Conservation (phyloP, 2,888 invertebrate species). For the Eupithecia centaureata region DNA sequence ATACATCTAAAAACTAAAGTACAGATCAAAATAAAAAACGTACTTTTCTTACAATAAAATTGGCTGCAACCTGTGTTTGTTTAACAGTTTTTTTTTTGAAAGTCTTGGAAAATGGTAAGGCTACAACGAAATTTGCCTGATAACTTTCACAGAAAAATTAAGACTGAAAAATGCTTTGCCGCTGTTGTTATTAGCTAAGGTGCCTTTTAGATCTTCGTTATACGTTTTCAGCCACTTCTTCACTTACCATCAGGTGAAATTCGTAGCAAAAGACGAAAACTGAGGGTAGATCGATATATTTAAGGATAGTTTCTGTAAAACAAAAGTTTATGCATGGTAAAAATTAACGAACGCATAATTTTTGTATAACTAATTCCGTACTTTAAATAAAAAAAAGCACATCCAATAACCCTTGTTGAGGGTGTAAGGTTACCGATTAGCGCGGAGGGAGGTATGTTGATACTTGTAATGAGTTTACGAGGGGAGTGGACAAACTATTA, state of each 20-base stretch:
- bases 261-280: too few species aligned
- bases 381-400: neutral
- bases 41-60: neutral
- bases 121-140: neutral
- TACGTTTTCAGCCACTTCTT: too few species aligned
- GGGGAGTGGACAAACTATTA: conserved; percentile 27
- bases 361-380: neutral
- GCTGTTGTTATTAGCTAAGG: neutral
- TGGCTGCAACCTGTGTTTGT: neutral
- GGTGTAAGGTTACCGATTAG: conserved; percentile 30
- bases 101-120: neutral
- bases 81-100: neutral
- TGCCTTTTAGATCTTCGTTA: too few species aligned
- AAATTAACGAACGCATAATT: too few species aligned
- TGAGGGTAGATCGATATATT: too few species aligned
- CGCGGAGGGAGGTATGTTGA: conserved; percentile 34
- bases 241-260: too few species aligned
- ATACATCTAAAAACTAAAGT: neutral
- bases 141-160: neutral
- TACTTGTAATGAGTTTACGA: conserved; percentile 39
- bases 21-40: neutral
- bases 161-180: neutral
- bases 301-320: too few species aligned
- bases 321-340: too few species aligned
- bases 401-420: neutral